These are phyloP conservation scores for Hyperoplus lanceolatus DNA, from an alignment of 2,797 vertebrate species.

Conservation along the genomic window DNA sequence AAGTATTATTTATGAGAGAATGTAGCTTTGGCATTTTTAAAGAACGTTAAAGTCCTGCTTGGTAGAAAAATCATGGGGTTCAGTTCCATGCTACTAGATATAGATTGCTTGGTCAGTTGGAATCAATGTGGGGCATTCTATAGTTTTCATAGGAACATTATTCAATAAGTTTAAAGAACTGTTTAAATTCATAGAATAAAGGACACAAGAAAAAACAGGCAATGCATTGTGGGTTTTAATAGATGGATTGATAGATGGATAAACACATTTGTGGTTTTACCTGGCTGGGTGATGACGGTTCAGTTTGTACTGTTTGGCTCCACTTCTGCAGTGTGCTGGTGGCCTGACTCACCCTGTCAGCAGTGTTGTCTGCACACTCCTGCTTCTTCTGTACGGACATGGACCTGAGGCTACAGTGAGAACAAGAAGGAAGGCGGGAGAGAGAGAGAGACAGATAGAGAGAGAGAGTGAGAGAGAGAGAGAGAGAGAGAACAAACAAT, in stretches of 20 bases:
- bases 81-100: neutral
- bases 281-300: slow-evolving; percentile 42
- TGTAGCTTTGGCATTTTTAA: slow-evolving; percentile 36
- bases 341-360: slow-evolving; percentile 16
- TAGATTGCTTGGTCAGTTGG: too few species aligned
- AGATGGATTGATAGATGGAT: neutral
- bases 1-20: neutral
- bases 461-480: neutral
- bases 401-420: slow-evolving; percentile 37
- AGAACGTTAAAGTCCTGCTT: neutral
- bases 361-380: slow-evolving; percentile 28
- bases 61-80: neutral
- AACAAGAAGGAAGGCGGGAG: neutral
- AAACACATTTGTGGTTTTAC: slow-evolving; percentile 34
- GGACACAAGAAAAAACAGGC: too few species aligned
- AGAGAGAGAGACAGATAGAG: neutral
- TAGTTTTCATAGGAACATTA: too few species aligned
- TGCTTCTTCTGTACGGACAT: slow-evolving; percentile 37
- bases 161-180: too few species aligned
- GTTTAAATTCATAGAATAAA: too few species aligned
- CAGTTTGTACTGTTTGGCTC: slow-evolving; percentile 38
- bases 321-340: slow-evolving; percentile 54
- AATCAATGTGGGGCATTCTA: too few species aligned
- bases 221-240: neutral
- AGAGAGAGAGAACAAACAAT: neutral